These are phyloP conservation scores for Meandrusa payeni DNA, from an alignment of 2,888 invertebrate species.

Conservation along the genomic window DNA sequence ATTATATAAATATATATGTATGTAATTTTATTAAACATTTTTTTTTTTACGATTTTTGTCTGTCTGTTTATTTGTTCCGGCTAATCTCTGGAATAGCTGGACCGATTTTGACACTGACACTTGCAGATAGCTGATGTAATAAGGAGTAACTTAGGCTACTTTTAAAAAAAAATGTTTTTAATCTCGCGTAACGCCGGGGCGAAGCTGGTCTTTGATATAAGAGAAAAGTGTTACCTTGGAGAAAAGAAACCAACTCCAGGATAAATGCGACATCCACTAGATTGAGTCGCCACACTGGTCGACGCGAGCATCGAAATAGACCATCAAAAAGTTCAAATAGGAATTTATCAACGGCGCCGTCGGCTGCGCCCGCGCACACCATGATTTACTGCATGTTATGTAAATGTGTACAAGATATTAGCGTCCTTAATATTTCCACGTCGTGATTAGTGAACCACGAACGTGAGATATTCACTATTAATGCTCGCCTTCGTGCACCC, in stretches of 20 bases:
- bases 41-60: too few relatives aligned
- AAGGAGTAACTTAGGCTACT: too few relatives aligned
- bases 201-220: too few relatives aligned
- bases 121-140: too few relatives aligned
- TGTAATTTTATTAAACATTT: too few relatives aligned
- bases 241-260: neutral
- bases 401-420: slow-evolving; percentile 76
- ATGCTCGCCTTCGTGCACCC: slow-evolving; percentile 46
- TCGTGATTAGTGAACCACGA: slow-evolving; percentile 65
- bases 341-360: slow-evolving; percentile 70
- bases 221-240: too few relatives aligned
- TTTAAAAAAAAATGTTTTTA: too few relatives aligned
- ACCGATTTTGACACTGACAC: too few relatives aligned
- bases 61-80: too few relatives aligned
- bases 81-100: too few relatives aligned
- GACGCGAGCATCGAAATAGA: slow-evolving; percentile 60
- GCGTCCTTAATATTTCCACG: slow-evolving; percentile 75
- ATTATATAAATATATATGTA: too few relatives aligned
- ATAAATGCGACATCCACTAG: slow-evolving; percentile 19
- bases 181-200: too few relatives aligned
- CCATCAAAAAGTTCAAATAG: slow-evolving; percentile 59
- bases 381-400: slow-evolving; percentile 76
- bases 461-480: slow-evolving; percentile 62
- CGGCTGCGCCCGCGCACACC: slow-evolving; percentile 48
- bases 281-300: slow-evolving; percentile 37